Evolutionary conservation across 1,140 invertebrate genomes (phyloP).

Genomic region (Tetramorium simillimum): DNA sequence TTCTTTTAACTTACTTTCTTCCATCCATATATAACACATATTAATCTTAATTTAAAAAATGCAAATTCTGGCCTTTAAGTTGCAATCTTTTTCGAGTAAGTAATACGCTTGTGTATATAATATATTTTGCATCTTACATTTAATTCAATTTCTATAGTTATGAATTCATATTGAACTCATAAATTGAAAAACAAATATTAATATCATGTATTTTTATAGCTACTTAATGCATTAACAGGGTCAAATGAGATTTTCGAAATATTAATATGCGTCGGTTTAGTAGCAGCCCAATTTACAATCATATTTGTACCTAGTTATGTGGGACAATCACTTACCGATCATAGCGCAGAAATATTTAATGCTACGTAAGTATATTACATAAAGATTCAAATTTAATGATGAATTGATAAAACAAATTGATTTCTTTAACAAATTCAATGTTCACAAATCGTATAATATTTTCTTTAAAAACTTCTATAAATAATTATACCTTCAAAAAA

Average conservation of each 20-base stretch:
- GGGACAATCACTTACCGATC: conserved; percentile 1
- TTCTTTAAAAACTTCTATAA: background rate
- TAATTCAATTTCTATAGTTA: background rate
- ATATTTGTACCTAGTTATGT: conserved; percentile 26
- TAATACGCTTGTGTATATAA: background rate
- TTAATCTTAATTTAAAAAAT: background rate
- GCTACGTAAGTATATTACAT: conserved; percentile 1
- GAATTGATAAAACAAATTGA: background rate
- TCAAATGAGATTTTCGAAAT: conserved; percentile 9
- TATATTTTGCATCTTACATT: background rate
- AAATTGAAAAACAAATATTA: background rate
- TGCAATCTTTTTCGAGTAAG: conserved; percentile 36
- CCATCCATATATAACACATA: background rate
- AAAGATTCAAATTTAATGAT: background rate
- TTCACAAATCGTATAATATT: background rate
- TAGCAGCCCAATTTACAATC: background rate
- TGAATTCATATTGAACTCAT: background rate
- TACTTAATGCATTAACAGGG: background rate
- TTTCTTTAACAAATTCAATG: background rate
- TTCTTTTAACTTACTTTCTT: too few species aligned
- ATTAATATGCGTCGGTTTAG: background rate
- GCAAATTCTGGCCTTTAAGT: background rate
- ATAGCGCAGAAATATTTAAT: conserved; percentile 2
- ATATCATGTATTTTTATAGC: background rate
- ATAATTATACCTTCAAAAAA: background rate